phyloP scores from a whole-genome alignment of 2,888 invertebrate genomes.

The Orchestes rusci region DNA sequence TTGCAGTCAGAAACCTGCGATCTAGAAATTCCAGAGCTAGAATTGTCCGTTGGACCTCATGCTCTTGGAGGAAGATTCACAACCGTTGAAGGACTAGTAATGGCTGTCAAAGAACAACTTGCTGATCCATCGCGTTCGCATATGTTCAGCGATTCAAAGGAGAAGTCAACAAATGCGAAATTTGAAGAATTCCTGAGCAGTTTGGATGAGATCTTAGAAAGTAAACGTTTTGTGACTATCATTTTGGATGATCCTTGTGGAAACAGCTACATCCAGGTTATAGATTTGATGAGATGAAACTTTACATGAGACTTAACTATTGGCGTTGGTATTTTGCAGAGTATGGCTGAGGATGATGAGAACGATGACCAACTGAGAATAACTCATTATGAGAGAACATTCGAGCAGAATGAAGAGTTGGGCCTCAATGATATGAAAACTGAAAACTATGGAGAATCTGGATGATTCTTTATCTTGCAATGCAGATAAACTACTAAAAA shows the following conservation, averaged over 20 bases:
- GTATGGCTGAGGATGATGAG: slow-evolving; percentile 59
- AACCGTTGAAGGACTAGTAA: slow-evolving; percentile 85
- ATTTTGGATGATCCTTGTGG: slow-evolving; percentile 95
- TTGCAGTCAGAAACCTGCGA: slow-evolving; percentile 71
- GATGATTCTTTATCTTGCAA: too few species aligned
- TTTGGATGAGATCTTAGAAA: slow-evolving; percentile 59
- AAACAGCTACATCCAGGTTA: slow-evolving; percentile 85
- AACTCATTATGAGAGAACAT: slow-evolving; percentile 71
- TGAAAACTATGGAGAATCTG: slow-evolving; percentile 62
- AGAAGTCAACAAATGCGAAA: slow-evolving; percentile 47
- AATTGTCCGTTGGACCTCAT: slow-evolving; percentile 76
- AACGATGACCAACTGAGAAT: slow-evolving; percentile 66
- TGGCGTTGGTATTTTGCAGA: slow-evolving; percentile 53
- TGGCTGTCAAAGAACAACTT: slow-evolving; percentile 72
- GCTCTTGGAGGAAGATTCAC: slow-evolving; percentile 90
- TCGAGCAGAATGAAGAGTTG: slow-evolving; percentile 91
- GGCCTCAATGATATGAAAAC: slow-evolving; percentile 95
- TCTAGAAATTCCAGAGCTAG: slow-evolving; percentile 78
- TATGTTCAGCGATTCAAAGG: slow-evolving; percentile 66
- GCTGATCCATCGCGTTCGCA: slow-evolving; percentile 52
- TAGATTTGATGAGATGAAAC: neutral
- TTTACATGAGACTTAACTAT: neutral
- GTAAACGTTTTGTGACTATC: slow-evolving; percentile 60
- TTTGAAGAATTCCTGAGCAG: slow-evolving; percentile 58
- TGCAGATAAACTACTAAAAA: too few species aligned